Percentiles rank a stretch among this genome's conserved stretches.
phyloP scores from a whole-genome alignment of 2,113 vertebrate genomes.

The Passer domesticus region DNA sequence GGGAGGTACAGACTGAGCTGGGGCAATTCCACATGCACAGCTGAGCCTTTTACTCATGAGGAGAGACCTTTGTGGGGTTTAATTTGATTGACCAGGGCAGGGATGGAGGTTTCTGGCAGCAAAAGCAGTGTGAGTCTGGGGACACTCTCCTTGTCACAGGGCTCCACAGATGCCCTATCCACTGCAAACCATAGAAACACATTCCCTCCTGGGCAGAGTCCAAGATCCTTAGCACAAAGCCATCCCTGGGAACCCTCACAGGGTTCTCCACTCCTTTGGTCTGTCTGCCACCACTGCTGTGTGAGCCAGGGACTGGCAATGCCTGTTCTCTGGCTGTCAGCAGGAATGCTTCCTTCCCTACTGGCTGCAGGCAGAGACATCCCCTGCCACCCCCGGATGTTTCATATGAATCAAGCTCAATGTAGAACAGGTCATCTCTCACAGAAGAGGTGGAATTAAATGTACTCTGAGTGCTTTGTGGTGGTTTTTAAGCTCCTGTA shows the following conservation, averaged over 20 bases:
- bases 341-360: background rate
- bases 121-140: background rate
- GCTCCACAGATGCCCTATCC: background rate
- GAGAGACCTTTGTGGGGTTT: background rate
- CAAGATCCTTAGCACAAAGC: background rate
- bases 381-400: background rate
- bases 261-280: background rate
- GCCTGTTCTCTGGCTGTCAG: too few species aligned
- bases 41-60: background rate
- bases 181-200: fast-evolving
- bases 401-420: background rate
- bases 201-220: background rate
- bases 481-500: background rate
- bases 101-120: background rate
- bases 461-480: background rate
- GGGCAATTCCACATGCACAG: background rate
- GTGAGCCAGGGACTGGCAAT: background rate
- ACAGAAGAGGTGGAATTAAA: background rate
- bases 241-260: background rate
- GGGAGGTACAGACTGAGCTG: background rate
- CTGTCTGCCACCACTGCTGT: background rate
- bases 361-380: background rate
- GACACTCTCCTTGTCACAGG: background rate
- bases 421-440: background rate
- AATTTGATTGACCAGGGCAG: fast-evolving